Evolutionary conservation across 2,797 vertebrate genomes (phyloP).

Genomic region (Capromys pilorides): DNA sequence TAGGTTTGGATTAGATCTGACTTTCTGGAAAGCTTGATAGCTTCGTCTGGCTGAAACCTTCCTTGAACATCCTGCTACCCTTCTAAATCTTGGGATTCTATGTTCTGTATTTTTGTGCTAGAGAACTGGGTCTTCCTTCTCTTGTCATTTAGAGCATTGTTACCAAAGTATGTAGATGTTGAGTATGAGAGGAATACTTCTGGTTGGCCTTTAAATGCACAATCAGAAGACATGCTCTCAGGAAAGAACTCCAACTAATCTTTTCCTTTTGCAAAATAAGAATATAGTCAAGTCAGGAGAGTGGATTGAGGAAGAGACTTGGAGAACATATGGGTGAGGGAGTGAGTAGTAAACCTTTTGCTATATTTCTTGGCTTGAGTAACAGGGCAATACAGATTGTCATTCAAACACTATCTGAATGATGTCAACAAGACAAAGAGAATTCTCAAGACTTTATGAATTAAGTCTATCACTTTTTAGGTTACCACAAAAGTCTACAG

Average conservation of each 20-base stretch:
- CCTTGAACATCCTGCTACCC: background rate
- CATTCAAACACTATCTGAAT: background rate
- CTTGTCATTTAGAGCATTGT: background rate
- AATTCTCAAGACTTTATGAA: background rate
- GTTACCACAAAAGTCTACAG: background rate
- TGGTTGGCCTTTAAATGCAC: background rate
- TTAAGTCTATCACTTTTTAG: background rate
- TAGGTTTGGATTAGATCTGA: background rate
- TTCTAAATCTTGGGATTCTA: background rate
- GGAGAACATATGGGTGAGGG: background rate
- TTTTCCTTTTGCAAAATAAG: slow-evolving; percentile 3
- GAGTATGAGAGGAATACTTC: background rate
- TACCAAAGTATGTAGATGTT: background rate
- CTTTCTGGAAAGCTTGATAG: background rate
- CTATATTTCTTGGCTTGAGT: background rate
- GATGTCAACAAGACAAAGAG: background rate
- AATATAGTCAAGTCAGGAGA: background rate
- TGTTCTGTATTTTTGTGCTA: background rate
- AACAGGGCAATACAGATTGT: background rate
- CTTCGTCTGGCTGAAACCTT: background rate
- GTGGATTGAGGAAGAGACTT: background rate
- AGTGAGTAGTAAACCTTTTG: background rate
- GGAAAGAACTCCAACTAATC: background rate
- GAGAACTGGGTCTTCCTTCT: background rate
- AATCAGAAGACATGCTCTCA: background rate